These are phyloP conservation scores for Jaculus jaculus DNA, from an alignment of 2,113 vertebrate genomes.

Conservation along the genomic window DNA sequence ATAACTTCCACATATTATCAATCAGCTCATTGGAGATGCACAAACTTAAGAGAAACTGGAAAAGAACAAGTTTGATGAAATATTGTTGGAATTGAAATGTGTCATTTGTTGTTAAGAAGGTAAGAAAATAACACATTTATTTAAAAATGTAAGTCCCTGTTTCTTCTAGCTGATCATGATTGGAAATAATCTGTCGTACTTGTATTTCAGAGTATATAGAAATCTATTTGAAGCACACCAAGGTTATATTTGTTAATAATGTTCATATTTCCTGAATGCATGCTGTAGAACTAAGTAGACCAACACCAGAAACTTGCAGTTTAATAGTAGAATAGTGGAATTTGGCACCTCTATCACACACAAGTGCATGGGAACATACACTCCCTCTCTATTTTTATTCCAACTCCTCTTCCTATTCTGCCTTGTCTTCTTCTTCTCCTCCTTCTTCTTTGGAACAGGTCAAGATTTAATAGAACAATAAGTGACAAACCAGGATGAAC, in stretches of 20 bases:
- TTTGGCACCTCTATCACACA: too few relatives aligned
- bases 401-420: too few relatives aligned
- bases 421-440: too few relatives aligned
- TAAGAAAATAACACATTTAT: background rate
- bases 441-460: too few relatives aligned
- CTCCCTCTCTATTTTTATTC: too few relatives aligned
- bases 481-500: background rate
- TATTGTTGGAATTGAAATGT: slow-evolving; percentile 17
- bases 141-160: background rate
- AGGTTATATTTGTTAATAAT: background rate
- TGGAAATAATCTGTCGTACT: background rate
- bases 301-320: background rate
- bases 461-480: background rate
- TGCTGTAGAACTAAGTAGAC: background rate
- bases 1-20: background rate
- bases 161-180: background rate
- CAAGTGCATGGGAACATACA: too few relatives aligned
- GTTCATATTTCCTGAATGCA: background rate
- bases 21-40: background rate
- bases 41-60: slow-evolving; percentile 32
- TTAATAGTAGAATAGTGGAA: background rate
- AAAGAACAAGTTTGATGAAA: background rate
- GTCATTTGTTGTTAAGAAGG: background rate
- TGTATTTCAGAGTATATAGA: background rate
- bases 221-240: background rate